Evolutionary conservation across 2,888 invertebrate genomes (phyloP).

Genomic region (Chirona hameri): DNA sequence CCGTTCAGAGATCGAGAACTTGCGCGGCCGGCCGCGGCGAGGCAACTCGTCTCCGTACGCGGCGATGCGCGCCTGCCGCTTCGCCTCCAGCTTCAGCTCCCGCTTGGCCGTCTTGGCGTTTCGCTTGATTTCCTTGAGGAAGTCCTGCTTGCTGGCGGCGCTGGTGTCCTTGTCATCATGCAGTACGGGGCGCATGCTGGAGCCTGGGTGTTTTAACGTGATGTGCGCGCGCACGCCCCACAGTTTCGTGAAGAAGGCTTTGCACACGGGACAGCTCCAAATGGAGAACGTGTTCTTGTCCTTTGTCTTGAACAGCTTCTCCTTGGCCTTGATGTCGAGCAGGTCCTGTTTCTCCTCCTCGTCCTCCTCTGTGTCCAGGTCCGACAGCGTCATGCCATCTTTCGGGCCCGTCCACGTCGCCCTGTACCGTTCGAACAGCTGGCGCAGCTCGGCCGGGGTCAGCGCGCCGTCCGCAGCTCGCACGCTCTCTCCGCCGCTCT

Average conservation of each 20-base stretch:
- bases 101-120: slow-evolving; percentile 22
- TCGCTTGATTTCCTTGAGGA: slow-evolving; percentile 22
- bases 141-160: slow-evolving; percentile 8
- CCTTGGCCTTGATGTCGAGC: neutral
- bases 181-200: slow-evolving; percentile 8
- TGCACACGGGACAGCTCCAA: slow-evolving; percentile 27
- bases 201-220: slow-evolving; percentile 13
- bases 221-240: slow-evolving; percentile 29
- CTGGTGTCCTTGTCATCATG: slow-evolving; percentile 12
- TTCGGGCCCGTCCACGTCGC: neutral
- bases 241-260: slow-evolving; percentile 12
- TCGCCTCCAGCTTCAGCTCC: neutral
- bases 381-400: neutral
- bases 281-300: neutral
- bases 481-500: neutral
- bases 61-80: slow-evolving; percentile 25
- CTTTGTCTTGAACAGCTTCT: neutral
- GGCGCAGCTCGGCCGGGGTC: slow-evolving; percentile 26
- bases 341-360: neutral
- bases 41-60: neutral
- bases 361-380: slow-evolving; percentile 5
- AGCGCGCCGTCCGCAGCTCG: neutral
- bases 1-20: neutral
- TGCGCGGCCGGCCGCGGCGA: slow-evolving; percentile 24
- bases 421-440: slow-evolving; percentile 28